These are phyloP conservation scores for Aegithalos caudatus DNA, from an alignment of 2,113 vertebrate genomes.

Conservation along the genomic window DNA sequence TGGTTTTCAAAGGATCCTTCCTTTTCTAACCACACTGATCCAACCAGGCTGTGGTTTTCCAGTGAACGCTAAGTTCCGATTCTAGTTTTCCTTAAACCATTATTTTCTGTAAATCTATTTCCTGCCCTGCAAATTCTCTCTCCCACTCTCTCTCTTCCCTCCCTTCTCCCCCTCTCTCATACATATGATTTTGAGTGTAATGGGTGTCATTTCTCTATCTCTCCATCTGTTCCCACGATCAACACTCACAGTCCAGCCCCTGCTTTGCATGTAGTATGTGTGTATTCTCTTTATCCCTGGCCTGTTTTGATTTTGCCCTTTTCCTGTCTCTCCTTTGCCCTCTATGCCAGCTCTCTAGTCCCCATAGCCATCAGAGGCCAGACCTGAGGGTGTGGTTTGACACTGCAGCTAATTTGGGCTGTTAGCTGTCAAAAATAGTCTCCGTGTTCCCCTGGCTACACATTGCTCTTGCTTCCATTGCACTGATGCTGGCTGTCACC, in stretches of 20 bases:
- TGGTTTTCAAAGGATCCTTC: background rate
- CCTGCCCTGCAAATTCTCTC: background rate
- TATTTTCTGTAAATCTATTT: background rate
- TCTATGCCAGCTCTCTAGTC: background rate
- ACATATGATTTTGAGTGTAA: background rate
- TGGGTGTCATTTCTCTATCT: constrained; percentile 54
- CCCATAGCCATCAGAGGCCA: background rate
- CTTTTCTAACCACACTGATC: background rate
- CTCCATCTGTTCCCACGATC: constrained; percentile 61
- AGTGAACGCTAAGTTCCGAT: background rate
- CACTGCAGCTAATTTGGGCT: background rate
- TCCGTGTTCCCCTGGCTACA: background rate
- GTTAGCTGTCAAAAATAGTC: background rate
- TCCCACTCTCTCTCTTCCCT: background rate
- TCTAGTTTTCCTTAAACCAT: background rate
- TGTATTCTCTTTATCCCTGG: constrained; percentile 3
- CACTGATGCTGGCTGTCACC: background rate
- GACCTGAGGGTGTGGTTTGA: background rate
- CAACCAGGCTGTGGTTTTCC: background rate
- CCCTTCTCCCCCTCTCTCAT: background rate
- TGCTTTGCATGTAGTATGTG: constrained; percentile 42
- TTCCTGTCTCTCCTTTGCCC: constrained; percentile 44
- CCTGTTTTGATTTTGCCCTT: constrained; percentile 18
- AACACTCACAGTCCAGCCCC: constrained; percentile 30
- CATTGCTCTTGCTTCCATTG: background rate